Evolutionary conservation across 2,113 vertebrate species (phyloP), one percentile per base, ranked within the genome.

Genomic region (Callopanchax toddi): DNA sequence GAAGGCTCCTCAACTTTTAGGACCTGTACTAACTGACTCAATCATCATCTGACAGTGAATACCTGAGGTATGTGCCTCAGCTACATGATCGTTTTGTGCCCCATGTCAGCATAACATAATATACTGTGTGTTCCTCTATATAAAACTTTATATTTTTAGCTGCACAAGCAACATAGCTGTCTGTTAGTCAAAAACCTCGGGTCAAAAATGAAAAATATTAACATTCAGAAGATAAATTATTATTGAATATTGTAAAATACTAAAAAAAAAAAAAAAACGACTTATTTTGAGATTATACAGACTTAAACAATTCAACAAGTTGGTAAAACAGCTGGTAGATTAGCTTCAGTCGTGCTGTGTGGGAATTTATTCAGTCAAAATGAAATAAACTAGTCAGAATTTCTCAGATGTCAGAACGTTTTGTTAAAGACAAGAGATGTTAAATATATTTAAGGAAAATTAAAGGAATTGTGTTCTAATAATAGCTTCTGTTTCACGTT

Each of bases 21-120:
- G 37, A 54, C 52, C 11, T 53, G 16, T 45, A 21, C 18, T 52
- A 26, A 18, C 29, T 54, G n/a, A 66, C 42, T 42, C 32, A n/a
- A 8, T 9, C 23, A 42, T 70, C 26, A 39, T 49, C 17, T 49
- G 37, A 34, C 39, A 52, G 6, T 39, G 11, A 53, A 37, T 15
- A 37, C 45, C 55, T n/a, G 15, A 0, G 22, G 6, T 50, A 43
- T 6, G 21, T 29, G 20, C 7, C 23, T 4, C 57, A 65, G 21
- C 29, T 16, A 49, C 34, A 52, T 7, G 3, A 36, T 58, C 12
- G 49, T 13, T 16, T 54, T 21, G 29, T 20, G 11, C 1, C 42
- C 37, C 11, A 37, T 60, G 36, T 48, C 2, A 56, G 9, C 26
- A 18, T 2, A n/a, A 6, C 11, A 34, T 8, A 16, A 21, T 48